A percentile compares a stretch with the other conserved stretches of the same genome.
Conservation (phyloP, 2,888 invertebrate genomes). For the Drosophila formosana region DNA sequence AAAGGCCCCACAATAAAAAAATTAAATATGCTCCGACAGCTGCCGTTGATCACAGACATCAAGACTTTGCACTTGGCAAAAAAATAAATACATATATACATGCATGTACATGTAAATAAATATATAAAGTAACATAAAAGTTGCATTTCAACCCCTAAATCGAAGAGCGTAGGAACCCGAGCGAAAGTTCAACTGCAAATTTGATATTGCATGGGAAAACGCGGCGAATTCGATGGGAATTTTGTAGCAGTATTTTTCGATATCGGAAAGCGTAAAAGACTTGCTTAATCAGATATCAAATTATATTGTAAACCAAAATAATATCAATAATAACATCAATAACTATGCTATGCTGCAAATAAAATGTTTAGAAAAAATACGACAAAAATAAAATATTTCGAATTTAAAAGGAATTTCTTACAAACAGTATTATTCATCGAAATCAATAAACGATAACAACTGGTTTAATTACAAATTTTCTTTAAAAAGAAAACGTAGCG, state of each 20-base stretch:
- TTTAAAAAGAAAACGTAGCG: too few species aligned
- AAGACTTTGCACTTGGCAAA: slow-evolving; percentile 29
- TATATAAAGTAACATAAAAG: slow-evolving; percentile 6
- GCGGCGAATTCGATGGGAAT: not conserved
- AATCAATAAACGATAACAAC: not conserved
- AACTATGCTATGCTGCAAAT: too few species aligned
- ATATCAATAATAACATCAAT: too few species aligned
- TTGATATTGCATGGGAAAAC: not conserved
- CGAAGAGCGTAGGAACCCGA: slow-evolving; percentile 20
- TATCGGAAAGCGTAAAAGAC: slow-evolving; percentile 3
- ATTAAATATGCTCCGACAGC: slow-evolving; percentile 32
- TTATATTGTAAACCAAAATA: too few species aligned
- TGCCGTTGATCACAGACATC: slow-evolving; percentile 54
- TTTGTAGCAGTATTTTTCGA: not conserved
- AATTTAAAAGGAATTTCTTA: too few species aligned
- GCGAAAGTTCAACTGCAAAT: slow-evolving; percentile 20
- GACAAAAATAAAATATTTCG: too few species aligned
- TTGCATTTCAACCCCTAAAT: slow-evolving; percentile 50
- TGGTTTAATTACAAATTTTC: not conserved
- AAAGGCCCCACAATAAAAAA: slow-evolving; percentile 37
- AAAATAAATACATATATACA: not conserved
- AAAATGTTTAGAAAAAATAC: too few species aligned
- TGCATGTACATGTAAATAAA: not conserved
- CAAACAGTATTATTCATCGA: not conserved
- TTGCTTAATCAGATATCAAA: slow-evolving; percentile 1